Evolutionary conservation across 1,140 invertebrate genomes (phyloP), one percentile per base, ranked within the genome.

Genomic region (Camponotus floridanus): DNA sequence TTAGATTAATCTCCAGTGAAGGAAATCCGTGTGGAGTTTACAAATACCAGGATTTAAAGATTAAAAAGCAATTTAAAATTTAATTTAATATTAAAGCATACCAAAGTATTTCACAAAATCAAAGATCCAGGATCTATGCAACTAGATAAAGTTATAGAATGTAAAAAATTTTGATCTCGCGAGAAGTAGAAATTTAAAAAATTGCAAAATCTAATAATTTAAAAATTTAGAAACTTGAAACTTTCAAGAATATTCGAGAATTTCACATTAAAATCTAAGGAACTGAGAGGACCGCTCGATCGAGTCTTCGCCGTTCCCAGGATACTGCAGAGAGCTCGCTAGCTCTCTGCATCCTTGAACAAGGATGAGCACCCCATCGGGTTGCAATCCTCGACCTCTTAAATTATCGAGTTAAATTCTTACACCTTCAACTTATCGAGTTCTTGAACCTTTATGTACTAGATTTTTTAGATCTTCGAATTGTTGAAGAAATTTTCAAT

Each of bases 321-420:
- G 64, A 51, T 48, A 70, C 15, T 80, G 64, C 45, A 42, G 33
- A 42, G n/a, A 68, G 64, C 48, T 70, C 33, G 33, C 26, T 42
- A 80, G 21, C 6, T 57, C 64, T 68, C 48, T 59, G 76, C 62
- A 68, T 39, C 31, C 62, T 68, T 15, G 45, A 68, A 39, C 45
- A 79, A 78, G 76, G 62, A 51, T 68, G 76, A 68, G 62, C 21
- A 42, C 33, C 76, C 64, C 39, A 68, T 79, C 36, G 31, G 33
- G 15, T 36, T 70, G 33, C 64, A 68, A 80, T 48, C 15, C 21
- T 70, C 64, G 78, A 70, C 78, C 61, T 59, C 51, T 80, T 42
- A 80, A 80, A 70, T 80, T 70, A 80, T 70, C 21, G 36, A 80
- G 33, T 79, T 55, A 79, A 68, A 79, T 79, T 68, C 5, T 68